Evolutionary conservation across 1,140 invertebrate species (phyloP).

Genomic region (Atta colombica): DNA sequence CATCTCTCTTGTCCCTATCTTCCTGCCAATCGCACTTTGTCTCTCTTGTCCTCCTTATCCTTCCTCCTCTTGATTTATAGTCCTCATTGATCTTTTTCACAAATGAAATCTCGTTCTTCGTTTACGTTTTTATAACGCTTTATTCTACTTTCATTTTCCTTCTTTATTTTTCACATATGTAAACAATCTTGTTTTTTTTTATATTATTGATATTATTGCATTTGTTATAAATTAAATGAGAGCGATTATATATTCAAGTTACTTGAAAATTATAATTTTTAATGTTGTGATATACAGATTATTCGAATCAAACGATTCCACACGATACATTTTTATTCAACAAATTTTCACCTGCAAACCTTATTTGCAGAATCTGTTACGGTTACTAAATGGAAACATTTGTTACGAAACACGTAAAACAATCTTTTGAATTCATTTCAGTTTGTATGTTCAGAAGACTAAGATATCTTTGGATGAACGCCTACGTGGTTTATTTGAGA

Average conservation of each 20-base stretch:
- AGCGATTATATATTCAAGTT: not conserved
- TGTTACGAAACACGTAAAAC: conserved; percentile 3
- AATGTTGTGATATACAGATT: not conserved
- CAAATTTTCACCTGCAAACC: not conserved
- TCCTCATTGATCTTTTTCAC: conserved; percentile 27
- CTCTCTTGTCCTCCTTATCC: not conserved
- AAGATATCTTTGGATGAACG: not conserved
- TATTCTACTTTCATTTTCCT: not conserved
- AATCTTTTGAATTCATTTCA: conserved; percentile 24
- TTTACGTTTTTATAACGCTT: not conserved
- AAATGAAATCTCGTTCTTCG: conserved; percentile 29
- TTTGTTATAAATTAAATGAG: not conserved
- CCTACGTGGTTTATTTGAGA: conserved; percentile 30
- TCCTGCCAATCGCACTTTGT: conserved; percentile 49
- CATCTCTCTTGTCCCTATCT: conserved; percentile 22
- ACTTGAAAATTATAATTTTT: not conserved
- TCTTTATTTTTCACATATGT: conserved; percentile 49
- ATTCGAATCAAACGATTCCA: not conserved
- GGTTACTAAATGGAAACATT: conserved; percentile 1
- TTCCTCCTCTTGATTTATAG: not conserved
- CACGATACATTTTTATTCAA: not conserved
- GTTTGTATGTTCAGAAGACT: not conserved
- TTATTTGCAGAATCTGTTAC: not conserved
- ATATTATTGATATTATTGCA: not conserved
- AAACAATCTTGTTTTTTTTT: not conserved